These are phyloP conservation scores for Caradrina clavipalpis DNA, from an alignment of 2,888 invertebrate species.

Conservation along the genomic window DNA sequence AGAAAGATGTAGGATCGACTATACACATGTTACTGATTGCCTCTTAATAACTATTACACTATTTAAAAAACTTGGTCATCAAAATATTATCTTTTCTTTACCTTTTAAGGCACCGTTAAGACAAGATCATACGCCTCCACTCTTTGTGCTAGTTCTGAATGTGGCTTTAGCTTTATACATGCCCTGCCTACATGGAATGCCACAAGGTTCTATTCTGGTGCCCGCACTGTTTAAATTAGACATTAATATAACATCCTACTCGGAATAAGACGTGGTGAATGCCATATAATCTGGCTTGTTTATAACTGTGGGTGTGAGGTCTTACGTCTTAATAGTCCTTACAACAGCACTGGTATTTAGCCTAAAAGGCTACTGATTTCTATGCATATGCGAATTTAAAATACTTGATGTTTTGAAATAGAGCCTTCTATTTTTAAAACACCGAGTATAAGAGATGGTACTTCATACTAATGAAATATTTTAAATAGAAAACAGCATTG, in stretches of 20 bases:
- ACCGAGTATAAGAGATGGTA: neutral
- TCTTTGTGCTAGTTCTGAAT: constrained; percentile 29
- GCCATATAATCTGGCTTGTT: constrained; percentile 64
- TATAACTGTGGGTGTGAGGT: constrained; percentile 68
- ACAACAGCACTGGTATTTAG: constrained; percentile 3
- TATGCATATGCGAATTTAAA: neutral
- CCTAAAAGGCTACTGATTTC: too few relatives aligned
- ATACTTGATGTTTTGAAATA: neutral
- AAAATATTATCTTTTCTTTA: neutral
- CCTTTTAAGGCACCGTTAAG: neutral
- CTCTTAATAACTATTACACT: neutral
- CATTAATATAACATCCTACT: constrained; percentile 67
- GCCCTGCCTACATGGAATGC: constrained; percentile 74
- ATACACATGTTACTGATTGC: neutral
- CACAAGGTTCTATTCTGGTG: constrained; percentile 78
- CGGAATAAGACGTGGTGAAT: constrained; percentile 58
- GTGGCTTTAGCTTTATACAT: constrained; percentile 12
- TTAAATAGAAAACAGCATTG: neutral
- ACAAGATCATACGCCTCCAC: constrained; percentile 23
- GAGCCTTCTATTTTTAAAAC: neutral
- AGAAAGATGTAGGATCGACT: neutral
- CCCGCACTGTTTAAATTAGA: constrained; percentile 72
- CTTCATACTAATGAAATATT: neutral
- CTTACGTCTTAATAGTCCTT: constrained; percentile 17
- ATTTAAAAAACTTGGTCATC: neutral